Percentiles rank a stretch among this genome's conserved stretches.
Evolutionary conservation across 2,888 invertebrate species (phyloP).

Genomic region (Arctia plantaginis): DNA sequence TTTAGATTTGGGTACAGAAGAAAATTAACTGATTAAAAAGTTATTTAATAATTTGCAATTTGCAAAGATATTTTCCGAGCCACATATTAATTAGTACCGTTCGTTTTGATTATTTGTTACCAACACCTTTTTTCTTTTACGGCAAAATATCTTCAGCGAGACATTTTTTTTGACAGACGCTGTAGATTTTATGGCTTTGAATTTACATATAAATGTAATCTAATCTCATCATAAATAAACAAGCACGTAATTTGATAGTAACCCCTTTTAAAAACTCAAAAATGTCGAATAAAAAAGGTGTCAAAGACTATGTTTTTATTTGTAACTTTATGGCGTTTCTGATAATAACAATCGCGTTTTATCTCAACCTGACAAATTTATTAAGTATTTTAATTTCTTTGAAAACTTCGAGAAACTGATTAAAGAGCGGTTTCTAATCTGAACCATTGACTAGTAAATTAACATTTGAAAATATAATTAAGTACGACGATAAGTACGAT

Average conservation of each 20-base stretch:
- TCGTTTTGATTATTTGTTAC: constrained; percentile 3
- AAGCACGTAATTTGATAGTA: constrained; percentile 39
- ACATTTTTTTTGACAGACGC: constrained; percentile 15
- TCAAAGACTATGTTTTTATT: constrained; percentile 31
- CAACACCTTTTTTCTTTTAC: constrained; percentile 7
- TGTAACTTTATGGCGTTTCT: constrained; percentile 20
- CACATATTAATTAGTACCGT: constrained; percentile 17
- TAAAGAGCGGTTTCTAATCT: constrained; percentile 11
- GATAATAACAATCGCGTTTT: constrained; percentile 19
- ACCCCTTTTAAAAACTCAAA: constrained; percentile 27
- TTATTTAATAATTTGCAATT: constrained; percentile 27
- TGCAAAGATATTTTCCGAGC: constrained; percentile 20
- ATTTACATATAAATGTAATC: constrained; percentile 20
- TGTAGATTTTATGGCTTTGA: constrained; percentile 2
- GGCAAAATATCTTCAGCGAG: constrained; percentile 5
- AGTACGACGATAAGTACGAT: not conserved
- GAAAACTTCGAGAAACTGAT: constrained; percentile 14
- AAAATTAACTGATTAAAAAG: constrained; percentile 54
- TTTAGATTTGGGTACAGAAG: constrained; percentile 50
- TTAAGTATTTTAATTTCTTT: constrained; percentile 15
- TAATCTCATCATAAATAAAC: constrained; percentile 34
- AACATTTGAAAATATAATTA: constrained; percentile 7
- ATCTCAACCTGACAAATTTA: constrained; percentile 18
- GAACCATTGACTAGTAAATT: not conserved
- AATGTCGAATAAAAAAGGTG: constrained; percentile 36